These are phyloP conservation scores for Patella caerulea DNA, from an alignment of 2,888 invertebrate species.

Conservation along the genomic window DNA sequence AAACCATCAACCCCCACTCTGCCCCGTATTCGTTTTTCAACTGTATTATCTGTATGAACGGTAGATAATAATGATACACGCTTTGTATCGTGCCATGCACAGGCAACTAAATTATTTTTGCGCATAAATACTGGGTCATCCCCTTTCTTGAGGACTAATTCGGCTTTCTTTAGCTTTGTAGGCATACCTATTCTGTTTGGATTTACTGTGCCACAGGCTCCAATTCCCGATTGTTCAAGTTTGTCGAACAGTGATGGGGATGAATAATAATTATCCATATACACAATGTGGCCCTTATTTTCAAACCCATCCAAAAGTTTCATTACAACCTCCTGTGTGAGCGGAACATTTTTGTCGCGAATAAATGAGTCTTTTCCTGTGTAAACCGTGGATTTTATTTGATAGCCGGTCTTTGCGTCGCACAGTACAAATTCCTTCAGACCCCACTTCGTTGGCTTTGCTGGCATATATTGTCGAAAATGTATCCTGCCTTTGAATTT, in stretches of 20 bases:
- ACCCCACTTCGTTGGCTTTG: conserved; percentile 31
- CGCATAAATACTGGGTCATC: conserved; percentile 41
- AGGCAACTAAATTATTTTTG: conserved; percentile 30
- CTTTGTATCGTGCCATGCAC: conserved; percentile 45
- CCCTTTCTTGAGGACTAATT: conserved; percentile 29
- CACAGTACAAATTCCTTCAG: conserved; percentile 29
- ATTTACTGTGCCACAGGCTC: conserved; percentile 35
- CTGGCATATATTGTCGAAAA: conserved; percentile 33
- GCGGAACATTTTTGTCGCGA: conserved; percentile 18
- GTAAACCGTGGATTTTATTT: conserved; percentile 24
- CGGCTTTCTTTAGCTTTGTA: conserved; percentile 20
- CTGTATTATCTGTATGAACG: conserved; percentile 20
- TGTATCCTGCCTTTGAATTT: conserved; percentile 35
- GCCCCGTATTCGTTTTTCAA: conserved; percentile 18
- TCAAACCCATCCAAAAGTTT: conserved; percentile 27
- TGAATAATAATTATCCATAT: conserved; percentile 33
- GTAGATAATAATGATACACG: conserved; percentile 24
- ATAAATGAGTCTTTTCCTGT: neutral
- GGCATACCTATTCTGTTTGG: conserved; percentile 33
- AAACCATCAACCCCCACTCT: conserved; percentile 18
- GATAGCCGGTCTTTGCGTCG: conserved; percentile 36
- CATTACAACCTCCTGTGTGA: conserved; percentile 28
- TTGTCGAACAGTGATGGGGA: conserved; percentile 23
- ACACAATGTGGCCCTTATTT: conserved; percentile 30
- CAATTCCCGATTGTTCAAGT: conserved; percentile 21